phyloP scores from a whole-genome alignment of 2,113 vertebrate genomes.

The Cebus imitator region DNA sequence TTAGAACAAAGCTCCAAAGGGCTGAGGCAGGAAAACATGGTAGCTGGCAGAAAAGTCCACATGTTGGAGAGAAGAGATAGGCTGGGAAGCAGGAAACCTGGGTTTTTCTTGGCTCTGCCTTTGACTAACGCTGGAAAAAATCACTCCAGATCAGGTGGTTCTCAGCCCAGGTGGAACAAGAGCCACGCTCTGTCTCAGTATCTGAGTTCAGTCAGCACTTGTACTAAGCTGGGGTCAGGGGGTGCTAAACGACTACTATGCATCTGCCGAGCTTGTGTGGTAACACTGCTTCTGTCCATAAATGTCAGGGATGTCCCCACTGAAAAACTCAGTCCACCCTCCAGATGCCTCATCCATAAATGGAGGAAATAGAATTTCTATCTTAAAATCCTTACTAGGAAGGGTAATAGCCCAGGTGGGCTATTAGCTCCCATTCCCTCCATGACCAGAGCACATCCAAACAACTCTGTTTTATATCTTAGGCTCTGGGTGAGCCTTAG shows the following conservation, averaged over 20 bases:
- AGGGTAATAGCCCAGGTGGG: not conserved
- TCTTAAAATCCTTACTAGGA: not conserved
- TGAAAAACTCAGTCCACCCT: not conserved
- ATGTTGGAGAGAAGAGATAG: not conserved
- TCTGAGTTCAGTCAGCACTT: not conserved
- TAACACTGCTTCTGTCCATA: not conserved
- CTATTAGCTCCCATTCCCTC: not conserved
- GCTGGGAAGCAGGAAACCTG: not conserved
- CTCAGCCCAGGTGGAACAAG: not conserved
- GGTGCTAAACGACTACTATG: not conserved
- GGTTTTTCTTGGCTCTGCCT: not conserved
- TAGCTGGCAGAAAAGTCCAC: not conserved
- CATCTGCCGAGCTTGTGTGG: not conserved
- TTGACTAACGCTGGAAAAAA: not conserved
- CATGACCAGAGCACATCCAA: not conserved
- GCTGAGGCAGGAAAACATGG: not conserved
- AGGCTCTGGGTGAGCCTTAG: not conserved
- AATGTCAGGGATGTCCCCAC: fast-evolving
- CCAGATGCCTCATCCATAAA: not conserved
- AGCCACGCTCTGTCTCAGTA: not conserved
- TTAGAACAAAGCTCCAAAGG: not conserved
- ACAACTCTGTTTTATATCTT: not conserved
- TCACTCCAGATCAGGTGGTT: not conserved
- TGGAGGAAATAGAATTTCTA: not conserved
- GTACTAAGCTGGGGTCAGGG: not conserved